Base-by-base conservation (phyloP, 2,797 vertebrate genomes). In the Diplodus puntazzo region DNA sequence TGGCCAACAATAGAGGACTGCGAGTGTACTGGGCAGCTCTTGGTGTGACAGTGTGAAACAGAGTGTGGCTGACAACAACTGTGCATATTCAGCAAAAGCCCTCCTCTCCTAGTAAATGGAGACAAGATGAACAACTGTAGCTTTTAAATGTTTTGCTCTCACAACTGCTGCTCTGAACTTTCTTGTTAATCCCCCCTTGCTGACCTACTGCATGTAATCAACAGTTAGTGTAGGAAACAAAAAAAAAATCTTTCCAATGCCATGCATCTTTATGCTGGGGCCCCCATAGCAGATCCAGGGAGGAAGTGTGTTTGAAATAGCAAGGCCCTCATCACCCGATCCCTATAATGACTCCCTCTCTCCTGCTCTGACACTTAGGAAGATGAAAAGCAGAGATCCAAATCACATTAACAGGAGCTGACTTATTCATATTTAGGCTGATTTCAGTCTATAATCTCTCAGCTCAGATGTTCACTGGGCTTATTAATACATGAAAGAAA, bases 401-500 rank as follows among this genome's bases (percentile, higher is more conserved):
- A 75, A 93, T 94, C 89, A 93, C 83, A 92, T 93, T 93, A 95
- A 94, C 92, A 83, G 77, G n/a, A 90, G 83, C 89, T 94, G 95
- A 94, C 89, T 94, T 93, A 92, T 95, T 95, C 93, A 96, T 94
- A 95, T 93, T 94, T 91, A 93, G 92, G 86, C 87, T 92, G 92
- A 95, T 95, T 94, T 94, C 82, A 85, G 86, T 92, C 89, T 83
- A 90, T 95, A 95, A 95, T 95, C 89, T 93, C 81, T 89, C 73
- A 72, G 87, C 93, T 95, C 93, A 93, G 92, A 95, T 94, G 89
- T 94, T 94, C 93, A 87, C 83, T 82, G 54, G 77, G 82, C 90
- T 94, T 93, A 94, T 95, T 95, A 95, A 95, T 93, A 94, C 92
- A 95, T 95, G 94, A 96, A 96, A 95, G 94, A 88, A 90, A 93